Conservation (phyloP, 2,888 invertebrate genomes). For the Cyrtodaria siliqua region DNA sequence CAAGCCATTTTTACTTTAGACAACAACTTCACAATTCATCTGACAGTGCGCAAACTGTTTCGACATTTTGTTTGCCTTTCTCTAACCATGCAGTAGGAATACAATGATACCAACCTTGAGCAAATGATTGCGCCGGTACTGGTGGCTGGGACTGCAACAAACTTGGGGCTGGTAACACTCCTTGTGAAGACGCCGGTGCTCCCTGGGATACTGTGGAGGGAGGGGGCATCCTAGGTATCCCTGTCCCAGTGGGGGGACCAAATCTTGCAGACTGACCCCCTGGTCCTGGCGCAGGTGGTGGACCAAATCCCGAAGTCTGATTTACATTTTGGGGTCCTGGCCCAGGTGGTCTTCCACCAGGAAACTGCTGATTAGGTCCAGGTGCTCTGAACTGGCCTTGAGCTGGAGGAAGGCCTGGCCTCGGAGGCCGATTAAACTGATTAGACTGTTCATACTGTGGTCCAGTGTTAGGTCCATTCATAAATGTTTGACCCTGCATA, state of each 20-base stretch:
- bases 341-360: neutral
- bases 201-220: no score
- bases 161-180: neutral
- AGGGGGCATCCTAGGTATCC: no score
- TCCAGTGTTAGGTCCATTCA: constrained; percentile 39
- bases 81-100: no score
- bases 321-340: constrained; percentile 6
- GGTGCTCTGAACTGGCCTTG: constrained; percentile 17
- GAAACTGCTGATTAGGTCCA: constrained; percentile 11
- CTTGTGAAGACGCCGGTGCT: constrained; percentile 10
- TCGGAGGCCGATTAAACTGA: constrained; percentile 18
- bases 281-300: no score
- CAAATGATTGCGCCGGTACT: no score
- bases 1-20: no score
- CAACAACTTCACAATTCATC: no score
- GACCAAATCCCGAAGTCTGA: constrained; percentile 1
- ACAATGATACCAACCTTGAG: no score
- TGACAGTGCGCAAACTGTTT: no score
- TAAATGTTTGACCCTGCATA: constrained; percentile 2
- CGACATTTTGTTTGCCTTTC: no score
- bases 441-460: constrained; percentile 11
- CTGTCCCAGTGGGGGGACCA: no score
- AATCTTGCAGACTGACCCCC: neutral
- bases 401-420: constrained; percentile 17
- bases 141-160: no score